Evolutionary conservation across 2,797 vertebrate species (phyloP).

Genomic region (Hemitrygon akajei): DNA sequence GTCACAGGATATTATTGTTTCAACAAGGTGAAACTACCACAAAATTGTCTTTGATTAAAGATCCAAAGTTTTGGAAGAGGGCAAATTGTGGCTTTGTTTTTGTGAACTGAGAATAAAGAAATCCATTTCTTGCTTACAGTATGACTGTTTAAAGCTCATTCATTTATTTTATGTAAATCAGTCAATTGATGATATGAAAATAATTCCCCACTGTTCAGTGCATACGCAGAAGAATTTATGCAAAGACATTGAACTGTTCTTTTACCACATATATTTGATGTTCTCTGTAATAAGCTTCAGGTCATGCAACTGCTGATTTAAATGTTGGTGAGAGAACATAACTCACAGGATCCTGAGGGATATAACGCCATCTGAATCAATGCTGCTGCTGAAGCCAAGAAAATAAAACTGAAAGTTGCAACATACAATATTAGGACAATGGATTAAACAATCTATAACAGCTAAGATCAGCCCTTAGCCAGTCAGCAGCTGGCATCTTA

Average conservation of each 20-base stretch:
- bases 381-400: background rate
- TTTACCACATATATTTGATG: background rate
- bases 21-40: background rate
- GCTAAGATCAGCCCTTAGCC: no score
- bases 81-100: background rate
- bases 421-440: no score
- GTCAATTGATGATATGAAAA: background rate
- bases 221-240: background rate
- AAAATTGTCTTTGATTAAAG: background rate
- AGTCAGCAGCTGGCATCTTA: no score
- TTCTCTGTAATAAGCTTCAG: background rate
- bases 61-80: background rate
- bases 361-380: background rate
- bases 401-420: background rate
- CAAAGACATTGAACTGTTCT: background rate
- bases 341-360: background rate
- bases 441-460: no score
- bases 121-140: background rate
- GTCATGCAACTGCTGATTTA: background rate
- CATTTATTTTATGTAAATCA: background rate
- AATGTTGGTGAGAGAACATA: background rate
- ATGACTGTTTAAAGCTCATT: background rate
- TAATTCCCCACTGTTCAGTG: background rate
- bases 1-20: background rate
- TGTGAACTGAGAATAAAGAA: background rate